Evolutionary conservation across 2,888 invertebrate species (phyloP).

Genomic region (Mycalesis mineus): DNA sequence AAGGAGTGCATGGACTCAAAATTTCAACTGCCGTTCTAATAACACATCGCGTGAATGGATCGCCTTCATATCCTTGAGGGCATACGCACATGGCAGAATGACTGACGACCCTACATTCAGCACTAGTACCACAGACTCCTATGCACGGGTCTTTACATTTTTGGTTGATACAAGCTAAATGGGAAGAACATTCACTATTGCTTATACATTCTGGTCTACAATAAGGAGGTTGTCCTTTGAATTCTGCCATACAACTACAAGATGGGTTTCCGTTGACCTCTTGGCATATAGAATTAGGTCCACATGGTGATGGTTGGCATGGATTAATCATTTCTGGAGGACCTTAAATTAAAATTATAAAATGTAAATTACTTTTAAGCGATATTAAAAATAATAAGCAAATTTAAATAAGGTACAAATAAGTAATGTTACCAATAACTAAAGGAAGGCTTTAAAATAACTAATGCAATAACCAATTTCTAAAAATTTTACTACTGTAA

Average conservation of each 20-base stretch:
- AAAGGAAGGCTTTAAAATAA: no score
- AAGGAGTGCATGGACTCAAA: conserved; percentile 81
- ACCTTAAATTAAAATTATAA: conserved; percentile 41
- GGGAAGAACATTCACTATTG: conserved; percentile 84
- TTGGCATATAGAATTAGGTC: conserved; percentile 86
- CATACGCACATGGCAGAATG: conserved; percentile 86
- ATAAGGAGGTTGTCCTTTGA: conserved; percentile 84
- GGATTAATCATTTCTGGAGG: conserved; percentile 73
- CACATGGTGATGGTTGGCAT: conserved; percentile 88
- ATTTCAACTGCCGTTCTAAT: conserved; percentile 56
- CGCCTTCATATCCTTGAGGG: conserved; percentile 10
- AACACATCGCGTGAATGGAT: conserved; percentile 8
- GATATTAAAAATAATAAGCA: no score
- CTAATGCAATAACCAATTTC: no score
- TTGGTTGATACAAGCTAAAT: conserved; percentile 84
- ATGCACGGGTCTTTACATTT: conserved; percentile 87
- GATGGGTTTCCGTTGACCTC: conserved; percentile 83
- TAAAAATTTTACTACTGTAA: no score
- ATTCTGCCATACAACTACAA: conserved; percentile 85
- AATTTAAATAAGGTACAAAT: no score
- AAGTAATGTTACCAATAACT: no score
- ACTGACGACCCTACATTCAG: conserved; percentile 85
- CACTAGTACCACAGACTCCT: conserved; percentile 83
- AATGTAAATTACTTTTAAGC: neutral
- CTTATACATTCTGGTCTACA: conserved; percentile 89